These are phyloP conservation scores for zebrafish (Danio rerio) DNA, from an alignment of 2,113 vertebrate species.

Conservation along the genomic window DNA sequence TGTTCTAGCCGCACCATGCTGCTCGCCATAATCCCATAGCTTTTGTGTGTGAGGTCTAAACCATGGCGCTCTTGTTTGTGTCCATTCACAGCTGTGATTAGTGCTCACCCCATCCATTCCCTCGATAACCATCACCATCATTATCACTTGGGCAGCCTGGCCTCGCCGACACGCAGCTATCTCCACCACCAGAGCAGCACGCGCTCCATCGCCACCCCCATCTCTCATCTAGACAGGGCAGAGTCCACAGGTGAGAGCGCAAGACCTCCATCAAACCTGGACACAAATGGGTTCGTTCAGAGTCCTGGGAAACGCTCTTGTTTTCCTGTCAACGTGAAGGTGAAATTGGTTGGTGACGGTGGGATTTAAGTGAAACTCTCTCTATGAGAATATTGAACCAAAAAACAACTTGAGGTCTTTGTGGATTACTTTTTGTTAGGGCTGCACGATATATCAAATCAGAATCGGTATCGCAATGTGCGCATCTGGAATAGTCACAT, in stretches of 20 bases:
- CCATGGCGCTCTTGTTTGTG: constrained; percentile 61
- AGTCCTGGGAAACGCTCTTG: background rate
- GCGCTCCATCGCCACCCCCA: constrained; percentile 83
- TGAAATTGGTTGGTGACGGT: background rate
- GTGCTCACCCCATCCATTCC: constrained; percentile 99
- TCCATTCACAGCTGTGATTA: constrained; percentile 98
- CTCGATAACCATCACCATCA: constrained; percentile 99
- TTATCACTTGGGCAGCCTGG: constrained; percentile 97
- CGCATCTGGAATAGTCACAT: too few relatives aligned
- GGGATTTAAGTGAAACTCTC: background rate
- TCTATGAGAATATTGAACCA: background rate
- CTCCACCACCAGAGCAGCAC: constrained; percentile 88
- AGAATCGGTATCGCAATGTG: too few relatives aligned
- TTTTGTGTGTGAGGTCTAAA: constrained; percentile 43
- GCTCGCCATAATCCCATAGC: constrained; percentile 28
- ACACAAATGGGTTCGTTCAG: background rate
- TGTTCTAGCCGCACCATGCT: constrained; percentile 13
- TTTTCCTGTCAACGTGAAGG: background rate
- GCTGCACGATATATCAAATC: too few relatives aligned
- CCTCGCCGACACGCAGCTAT: constrained; percentile 91
- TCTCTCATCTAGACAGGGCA: constrained; percentile 96
- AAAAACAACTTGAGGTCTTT: too few relatives aligned
- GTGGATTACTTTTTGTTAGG: too few relatives aligned
- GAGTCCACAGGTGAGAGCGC: constrained; percentile 92
- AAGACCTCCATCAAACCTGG: constrained; percentile 55